Evolutionary conservation across 1,140 invertebrate species (phyloP).

Genomic region (Bombus difficillimus): DNA sequence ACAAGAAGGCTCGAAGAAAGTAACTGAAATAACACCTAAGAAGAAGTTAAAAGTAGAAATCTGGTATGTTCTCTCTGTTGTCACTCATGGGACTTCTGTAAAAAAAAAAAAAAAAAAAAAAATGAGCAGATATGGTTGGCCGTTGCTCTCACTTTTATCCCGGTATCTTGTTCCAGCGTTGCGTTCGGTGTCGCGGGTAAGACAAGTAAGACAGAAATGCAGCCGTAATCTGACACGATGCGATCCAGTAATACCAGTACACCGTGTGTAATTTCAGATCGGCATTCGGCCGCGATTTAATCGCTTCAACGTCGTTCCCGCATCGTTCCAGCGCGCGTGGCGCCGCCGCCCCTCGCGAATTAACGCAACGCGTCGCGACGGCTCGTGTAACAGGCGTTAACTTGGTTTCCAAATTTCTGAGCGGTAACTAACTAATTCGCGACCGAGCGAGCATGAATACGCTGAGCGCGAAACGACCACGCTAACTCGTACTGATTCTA

Average conservation of each 20-base stretch:
- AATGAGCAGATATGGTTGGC: neutral
- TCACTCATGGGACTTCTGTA: slow-evolving; percentile 42
- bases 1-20: neutral
- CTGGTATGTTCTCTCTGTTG: too few species aligned
- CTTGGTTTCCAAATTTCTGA: slow-evolving; percentile 52
- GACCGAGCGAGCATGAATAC: neutral
- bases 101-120: slow-evolving; percentile 16
- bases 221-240: slow-evolving; percentile 73
- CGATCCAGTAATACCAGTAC: slow-evolving; percentile 75
- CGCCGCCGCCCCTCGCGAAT: slow-evolving; percentile 13
- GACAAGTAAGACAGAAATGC: slow-evolving; percentile 75
- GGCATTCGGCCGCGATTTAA: slow-evolving; percentile 76
- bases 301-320: slow-evolving; percentile 65
- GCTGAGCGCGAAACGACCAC: neutral
- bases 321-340: slow-evolving; percentile 5
- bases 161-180: slow-evolving; percentile 67
- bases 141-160: slow-evolving; percentile 20
- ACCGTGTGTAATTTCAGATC: slow-evolving; percentile 80
- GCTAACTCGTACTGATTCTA: slow-evolving; percentile 12
- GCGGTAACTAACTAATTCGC: slow-evolving; percentile 22
- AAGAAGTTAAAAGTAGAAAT: neutral
- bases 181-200: slow-evolving; percentile 70
- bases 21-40: neutral
- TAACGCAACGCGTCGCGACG: slow-evolving; percentile 29
- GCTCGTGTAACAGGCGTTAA: slow-evolving; percentile 26